Evolutionary conservation across 2,888 invertebrate species (phyloP), one percentile per base, ranked within the genome.

Genomic region (Panopea generosa): DNA sequence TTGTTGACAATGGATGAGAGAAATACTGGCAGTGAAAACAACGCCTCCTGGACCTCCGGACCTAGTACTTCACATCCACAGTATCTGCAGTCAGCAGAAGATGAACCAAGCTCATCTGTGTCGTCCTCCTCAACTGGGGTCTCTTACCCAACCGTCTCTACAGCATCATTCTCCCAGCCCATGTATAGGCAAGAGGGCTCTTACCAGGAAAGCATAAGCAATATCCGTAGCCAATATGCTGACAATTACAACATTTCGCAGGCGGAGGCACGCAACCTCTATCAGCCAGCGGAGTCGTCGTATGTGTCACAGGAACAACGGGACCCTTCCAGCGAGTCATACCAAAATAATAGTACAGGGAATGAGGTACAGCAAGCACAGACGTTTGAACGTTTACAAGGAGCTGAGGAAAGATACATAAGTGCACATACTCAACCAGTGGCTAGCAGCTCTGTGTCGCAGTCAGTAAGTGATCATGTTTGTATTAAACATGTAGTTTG

Each of bases 201-300:
- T 9, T 70, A 38, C 24, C 62, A 61, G 26, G 24, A 47, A 20
- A 33, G 22, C 18, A 16, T 40, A 4, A 40, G 11, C 40, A 53
- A 27, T 38, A 38, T 22, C 9, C 56, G 56, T 2, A 24, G 50
- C 18, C 43, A 47, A 52, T 49, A 57, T 29, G 38, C 74, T 20
- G 68, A 74, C 45, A 61, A 52, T 9, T 74, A 74, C 27, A 55
- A 33, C 20, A 57, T 74, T n/a, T 60, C 60, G 2, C 57, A 57
- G 50, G 56, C 43, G n/a, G 52, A 53, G 61, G 61, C 62, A 3
- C 29, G 18, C 53, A 55, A 26, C 45, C 45, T 43, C 40, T 89
- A 86, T 68, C 87, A 87, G 73, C 71, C 75, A 9, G 77, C 87
- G 0, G 83, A 87, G n/a, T 86, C 87, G n/a, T 86, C 87, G 14